Base-by-base conservation (phyloP, 1,140 invertebrate genomes). In the Aplysia californica region DNA sequence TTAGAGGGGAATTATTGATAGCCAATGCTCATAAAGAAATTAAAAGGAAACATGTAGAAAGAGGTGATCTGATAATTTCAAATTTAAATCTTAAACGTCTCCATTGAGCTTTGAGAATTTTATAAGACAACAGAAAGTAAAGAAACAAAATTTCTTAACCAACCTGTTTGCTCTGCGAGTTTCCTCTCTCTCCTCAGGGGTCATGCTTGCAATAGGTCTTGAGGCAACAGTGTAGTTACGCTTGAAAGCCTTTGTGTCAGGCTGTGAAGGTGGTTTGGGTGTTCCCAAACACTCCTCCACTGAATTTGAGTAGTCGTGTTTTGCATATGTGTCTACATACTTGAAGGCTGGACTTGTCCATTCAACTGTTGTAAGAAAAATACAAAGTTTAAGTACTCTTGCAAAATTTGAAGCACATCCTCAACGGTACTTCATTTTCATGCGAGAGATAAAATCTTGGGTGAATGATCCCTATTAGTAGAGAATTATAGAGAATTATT, bases 241-340 rank as follows among this genome's bases (percentile, higher is more conserved):
- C 23, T 3, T 18, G 21, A 10, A 20, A 18, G 65, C 33, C 29
- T 41, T 21, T 58, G 18, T 29, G 36, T 33, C 21, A 36, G 35
- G 10, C 23, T 18, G 10, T 26, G 58, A 5, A 59, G 85, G 85
- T 4, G 83, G 81, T 73, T 82, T 79, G 26, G 82, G 82, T 29
- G 78, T 72, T 15, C 77, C 76, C 71, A 88, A 55, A 18, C 84
- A 80, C 29, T 73, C 66, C 39, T 80, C 79, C 26, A 88, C 86
- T 39, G 80, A 78, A 20, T 79, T 79, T 3, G 83, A 77, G 59
- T 85, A 79, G 61, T 83, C 76, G 64, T 82, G 79, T 50, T 82
- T 83, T 23, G 85, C 81, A 73, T 80, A 85, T 4, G 79, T 77
- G 71, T 88, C 87, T 44, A 87, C 86, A 80, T 84, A 84, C 31